A percentile compares a stretch with the other conserved stretches of the same genome.
Evolutionary conservation across 1,140 invertebrate species (phyloP).

Genomic region (Druon quercuslanigerum): DNA sequence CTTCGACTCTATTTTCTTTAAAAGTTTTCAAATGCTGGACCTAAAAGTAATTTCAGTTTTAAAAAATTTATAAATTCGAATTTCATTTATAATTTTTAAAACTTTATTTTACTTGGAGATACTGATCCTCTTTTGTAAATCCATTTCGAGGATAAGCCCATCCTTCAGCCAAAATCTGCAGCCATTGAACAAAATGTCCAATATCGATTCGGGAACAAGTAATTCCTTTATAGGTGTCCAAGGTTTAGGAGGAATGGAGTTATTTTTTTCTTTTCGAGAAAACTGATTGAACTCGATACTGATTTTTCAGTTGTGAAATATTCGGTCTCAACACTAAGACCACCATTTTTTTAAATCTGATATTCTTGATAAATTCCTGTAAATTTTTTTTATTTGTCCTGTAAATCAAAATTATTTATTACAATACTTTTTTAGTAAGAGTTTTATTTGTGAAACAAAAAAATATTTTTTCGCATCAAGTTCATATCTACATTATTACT

Average conservation of each 20-base stretch:
- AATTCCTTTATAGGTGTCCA: conserved; percentile 84
- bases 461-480: too few relatives aligned
- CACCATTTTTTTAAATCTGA: conserved; percentile 91
- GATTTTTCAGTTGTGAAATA: conserved; percentile 88
- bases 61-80: conserved; percentile 22
- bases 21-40: conserved; percentile 95
- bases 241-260: conserved; percentile 78
- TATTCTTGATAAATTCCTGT: conserved; percentile 98
- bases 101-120: conserved; percentile 83
- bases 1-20: conserved; percentile 80
- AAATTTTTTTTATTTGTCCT: conserved; percentile 91
- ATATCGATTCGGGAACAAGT: conserved; percentile 84
- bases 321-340: conserved; percentile 91
- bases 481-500: too few relatives aligned
- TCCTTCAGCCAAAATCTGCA: conserved; percentile 96
- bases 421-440: too few relatives aligned
- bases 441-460: too few relatives aligned
- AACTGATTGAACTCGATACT: conserved; percentile 85
- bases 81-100: conserved; percentile 2
- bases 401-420: neutral
- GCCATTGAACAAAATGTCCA: conserved; percentile 96
- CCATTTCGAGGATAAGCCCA: conserved; percentile 97
- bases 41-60: conserved; percentile 69
- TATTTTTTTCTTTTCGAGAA: conserved; percentile 83
- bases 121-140: conserved; percentile 98